These are phyloP conservation scores for Melanocharis versteri DNA, from an alignment of 2,113 vertebrate genomes.

Conservation along the genomic window DNA sequence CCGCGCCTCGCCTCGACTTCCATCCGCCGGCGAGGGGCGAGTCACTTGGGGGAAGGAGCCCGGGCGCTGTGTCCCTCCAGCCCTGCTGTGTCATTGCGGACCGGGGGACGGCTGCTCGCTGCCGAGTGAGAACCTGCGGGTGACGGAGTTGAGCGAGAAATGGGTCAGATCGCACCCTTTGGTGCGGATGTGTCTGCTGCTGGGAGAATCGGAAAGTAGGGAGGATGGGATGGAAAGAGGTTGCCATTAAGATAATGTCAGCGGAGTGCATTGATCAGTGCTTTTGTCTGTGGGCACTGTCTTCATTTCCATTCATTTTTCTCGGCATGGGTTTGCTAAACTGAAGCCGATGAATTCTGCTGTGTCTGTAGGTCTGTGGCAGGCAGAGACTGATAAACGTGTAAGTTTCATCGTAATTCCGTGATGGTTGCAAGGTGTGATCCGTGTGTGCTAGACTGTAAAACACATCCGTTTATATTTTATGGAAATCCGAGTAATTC, in stretches of 20 bases:
- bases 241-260: constrained; percentile 9
- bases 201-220: constrained; percentile 27
- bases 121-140: constrained; percentile 5
- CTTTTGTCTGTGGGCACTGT: constrained; percentile 50
- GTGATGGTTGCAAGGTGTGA: background rate
- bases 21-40: background rate
- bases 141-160: constrained; percentile 52
- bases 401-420: background rate
- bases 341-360: background rate
- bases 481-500: background rate
- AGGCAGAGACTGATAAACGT: background rate
- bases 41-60: constrained; percentile 8
- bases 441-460: background rate
- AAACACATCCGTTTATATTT: background rate
- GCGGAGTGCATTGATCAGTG: background rate
- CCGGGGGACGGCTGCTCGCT: constrained; percentile 13
- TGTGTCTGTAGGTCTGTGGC: background rate
- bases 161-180: constrained; percentile 36
- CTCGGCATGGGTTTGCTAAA: constrained; percentile 3
- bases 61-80: background rate
- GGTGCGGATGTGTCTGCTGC: constrained; percentile 2
- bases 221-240: background rate
- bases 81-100: constrained; percentile 76
- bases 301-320: constrained; percentile 12
- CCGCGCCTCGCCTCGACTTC: background rate